Conservation (phyloP, 2,888 invertebrate species). For the Andrena fulva region DNA sequence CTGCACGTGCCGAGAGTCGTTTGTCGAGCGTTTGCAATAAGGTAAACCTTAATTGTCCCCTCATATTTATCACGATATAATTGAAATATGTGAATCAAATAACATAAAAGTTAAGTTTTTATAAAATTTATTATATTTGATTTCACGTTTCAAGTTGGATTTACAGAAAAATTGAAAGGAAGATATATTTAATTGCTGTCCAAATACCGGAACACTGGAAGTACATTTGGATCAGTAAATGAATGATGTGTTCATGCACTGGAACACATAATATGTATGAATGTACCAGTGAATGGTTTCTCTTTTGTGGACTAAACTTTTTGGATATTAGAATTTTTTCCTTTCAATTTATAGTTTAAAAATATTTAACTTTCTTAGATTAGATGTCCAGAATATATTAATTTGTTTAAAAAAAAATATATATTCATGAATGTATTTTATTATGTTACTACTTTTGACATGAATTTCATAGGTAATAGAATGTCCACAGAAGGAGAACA, state of each 20-base stretch:
- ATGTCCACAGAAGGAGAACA: too few relatives aligned
- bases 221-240: background rate
- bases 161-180: background rate
- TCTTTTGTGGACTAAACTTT: background rate
- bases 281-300: background rate
- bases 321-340: too few relatives aligned
- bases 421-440: too few relatives aligned
- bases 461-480: too few relatives aligned
- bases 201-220: background rate
- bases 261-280: background rate
- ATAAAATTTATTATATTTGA: background rate
- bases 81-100: background rate
- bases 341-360: too few relatives aligned
- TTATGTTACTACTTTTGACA: too few relatives aligned
- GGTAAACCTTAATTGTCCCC: background rate
- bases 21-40: background rate
- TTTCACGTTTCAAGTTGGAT: slow-evolving; percentile 1
- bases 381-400: too few relatives aligned
- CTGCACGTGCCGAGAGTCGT: background rate
- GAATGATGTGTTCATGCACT: background rate
- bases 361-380: too few relatives aligned
- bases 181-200: slow-evolving; percentile 5
- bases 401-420: too few relatives aligned
- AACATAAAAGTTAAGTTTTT: background rate
- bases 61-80: background rate